Base-by-base conservation (phyloP, 2,113 vertebrate species). In the Gorsachius goisagi region DNA sequence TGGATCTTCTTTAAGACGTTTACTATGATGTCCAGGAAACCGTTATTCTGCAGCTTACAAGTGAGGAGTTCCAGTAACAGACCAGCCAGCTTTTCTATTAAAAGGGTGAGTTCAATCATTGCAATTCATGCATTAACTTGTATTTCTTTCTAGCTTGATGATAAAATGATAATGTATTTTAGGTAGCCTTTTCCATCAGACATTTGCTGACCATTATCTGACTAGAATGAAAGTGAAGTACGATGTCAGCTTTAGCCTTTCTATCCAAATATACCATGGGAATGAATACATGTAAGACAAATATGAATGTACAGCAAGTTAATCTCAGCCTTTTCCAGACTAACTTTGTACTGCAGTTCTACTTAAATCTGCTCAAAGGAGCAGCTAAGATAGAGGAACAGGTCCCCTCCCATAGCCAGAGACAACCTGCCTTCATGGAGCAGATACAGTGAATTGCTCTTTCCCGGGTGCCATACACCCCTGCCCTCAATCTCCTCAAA, bases 171-270 rank as follows among this genome's bases (percentile, higher is more conserved):
- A 94, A 63, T 52, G 68, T 75, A 72, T 67, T 92, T 95, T 67
- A 89, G 79, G 59, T 23, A 84, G 78, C 56, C 2, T 9, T 75
- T 87, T 81, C 62, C 66, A 89, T 0, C 81, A 83, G 76, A 85
- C 63, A 52, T 71, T 88, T 90, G 44, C 79, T 92, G 94, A 96
- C 90, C 90, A 96, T 94, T 85, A 58, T 35, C 59, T 78, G 88
- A 89, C 63, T 27, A 50, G 47, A 87, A 62, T 35, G 71, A 85
- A 96, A 85, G 62, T 91, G 33, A 96, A 97, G 45, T 39, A 74
- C 74, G 75, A 20, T 39, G 76, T 76, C 85, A 94, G 62, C 96
- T 95, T 87, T 92, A 91, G 92, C 89, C 91, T 96, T 96, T 96
- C 71, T 62, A 26, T 64, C 45, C 53, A 71, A 89, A 77, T 56